Base-by-base conservation (phyloP, 2,888 invertebrate species). In the Prosapia bicincta region DNA sequence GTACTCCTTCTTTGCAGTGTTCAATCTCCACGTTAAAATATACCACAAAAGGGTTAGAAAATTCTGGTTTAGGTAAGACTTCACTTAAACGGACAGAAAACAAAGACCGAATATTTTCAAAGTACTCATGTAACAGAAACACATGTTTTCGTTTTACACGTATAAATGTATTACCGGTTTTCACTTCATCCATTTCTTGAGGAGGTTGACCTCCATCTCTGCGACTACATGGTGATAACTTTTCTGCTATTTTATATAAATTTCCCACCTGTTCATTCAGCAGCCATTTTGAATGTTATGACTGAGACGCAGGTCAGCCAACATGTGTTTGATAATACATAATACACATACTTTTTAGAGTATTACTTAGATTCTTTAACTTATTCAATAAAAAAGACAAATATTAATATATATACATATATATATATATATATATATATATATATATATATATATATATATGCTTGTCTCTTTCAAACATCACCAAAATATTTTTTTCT, bases 181-280 rank as follows among this genome's bases (percentile, higher is more conserved):
- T 78, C 79, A 78, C 76, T 78, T 80, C 79, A 80, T 80, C 81
- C 81, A 81, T 81, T 77, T 72, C 79, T 80, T 73, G 79, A 78
- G 80, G 79, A 79, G 77, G 77, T 74, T 71, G 54, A 79, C 80
- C 80, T 80, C 80, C 80, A 79, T 80, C 69, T 77, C 78, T 74
- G 54, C 32, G 66, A 72, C 77, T 77, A 77, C 77, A 77, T 77
- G 65, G 72, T 72, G 69, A 70, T 77, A 69, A 66, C 26, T 66
- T 70, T 32, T 5, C 32, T 20, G 20, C 54, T 67, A 71, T 68
- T 43, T 66, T 7, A 65, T 54, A 26, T 71, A 25, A 71, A 66
- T 10, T 38, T 26, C 32, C 66, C 43, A 66, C 71, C 75, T 71
- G 66, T 68, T 71, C 75, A 71, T 32, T 75, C 30, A 75, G 71